Evolutionary conservation across 2,888 invertebrate species (phyloP).

Genomic region (Xylota segnis): DNA sequence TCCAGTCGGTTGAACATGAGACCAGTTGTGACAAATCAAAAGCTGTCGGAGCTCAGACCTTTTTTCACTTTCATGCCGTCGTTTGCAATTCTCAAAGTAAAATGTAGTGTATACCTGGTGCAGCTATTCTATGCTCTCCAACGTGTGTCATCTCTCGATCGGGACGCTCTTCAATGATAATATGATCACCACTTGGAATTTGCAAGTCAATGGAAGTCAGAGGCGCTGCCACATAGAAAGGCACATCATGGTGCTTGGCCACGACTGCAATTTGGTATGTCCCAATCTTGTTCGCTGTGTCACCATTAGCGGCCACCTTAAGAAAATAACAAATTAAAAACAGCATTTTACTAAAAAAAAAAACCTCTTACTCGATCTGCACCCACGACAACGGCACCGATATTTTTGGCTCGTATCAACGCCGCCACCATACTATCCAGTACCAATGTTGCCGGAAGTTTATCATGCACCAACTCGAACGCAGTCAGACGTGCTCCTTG

Average conservation of each 20-base stretch:
- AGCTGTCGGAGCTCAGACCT: neutral
- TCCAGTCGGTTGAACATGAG: too few species aligned
- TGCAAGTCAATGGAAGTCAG: slow-evolving; percentile 94
- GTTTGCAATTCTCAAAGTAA: too few species aligned
- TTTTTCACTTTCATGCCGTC: too few species aligned
- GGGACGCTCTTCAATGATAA: slow-evolving; percentile 97
- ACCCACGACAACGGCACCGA: slow-evolving; percentile 97
- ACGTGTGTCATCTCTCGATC: slow-evolving; percentile 96
- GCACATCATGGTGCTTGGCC: slow-evolving; percentile 95
- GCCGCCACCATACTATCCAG: slow-evolving; percentile 98
- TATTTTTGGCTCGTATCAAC: slow-evolving; percentile 92
- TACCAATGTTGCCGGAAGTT: slow-evolving; percentile 95
- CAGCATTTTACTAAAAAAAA: neutral
- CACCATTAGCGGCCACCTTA: slow-evolving; percentile 96
- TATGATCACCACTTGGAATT: slow-evolving; percentile 92
- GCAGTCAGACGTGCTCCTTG: slow-evolving; percentile 98
- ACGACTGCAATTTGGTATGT: slow-evolving; percentile 97
- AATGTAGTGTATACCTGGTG: slow-evolving; percentile 87
- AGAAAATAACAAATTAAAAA: slow-evolving; percentile 31
- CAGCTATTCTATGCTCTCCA: slow-evolving; percentile 94
- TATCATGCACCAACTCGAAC: slow-evolving; percentile 96
- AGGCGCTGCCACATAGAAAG: slow-evolving; percentile 98
- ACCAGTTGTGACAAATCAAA: neutral
- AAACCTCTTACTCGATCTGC: slow-evolving; percentile 92
- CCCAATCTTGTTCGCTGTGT: slow-evolving; percentile 99